Base-by-base conservation (phyloP, 2,888 invertebrate genomes). In the Troglohyphantes excavatus region DNA sequence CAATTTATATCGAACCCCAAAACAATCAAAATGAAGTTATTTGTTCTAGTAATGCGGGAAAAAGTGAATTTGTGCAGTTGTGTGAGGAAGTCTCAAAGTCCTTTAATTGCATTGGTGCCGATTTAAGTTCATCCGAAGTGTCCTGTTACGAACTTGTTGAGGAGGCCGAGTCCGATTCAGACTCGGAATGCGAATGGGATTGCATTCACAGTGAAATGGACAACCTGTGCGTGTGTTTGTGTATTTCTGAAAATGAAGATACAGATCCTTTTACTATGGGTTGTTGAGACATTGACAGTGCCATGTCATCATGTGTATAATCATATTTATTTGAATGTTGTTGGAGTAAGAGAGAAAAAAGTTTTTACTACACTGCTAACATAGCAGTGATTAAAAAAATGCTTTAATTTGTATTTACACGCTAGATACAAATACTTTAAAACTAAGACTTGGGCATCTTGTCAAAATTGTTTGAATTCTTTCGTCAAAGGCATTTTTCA, bases 121-220 rank as follows among this genome's bases (percentile, higher is more conserved):
- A 72, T 26, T 2, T 23, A 2, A 46, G 11, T 23, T 23, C 70
- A 13, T 19, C 43, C 21, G 7, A 2, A 26, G 23, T 39, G 2
- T 27, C 72, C 23, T n/a, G 26, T 7, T 72, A 46, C 27, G 23
- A 23, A n/a, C 26, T 72, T 9, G 21, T 72, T 5, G 75, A 76
- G 26, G 75, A 76, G 27, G 75, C 75, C 29, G 75, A 76, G 6
- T 61, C 1, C 7, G 23, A 23, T 21, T 13, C 26, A n/a, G 9
- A 19, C 17, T 61, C 73, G 7, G 75, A 61, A 6, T 27, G 59
- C 21, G 75, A 76, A 17, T 73, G 72, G 72, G 21, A 72, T 13
- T 11, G 9, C 13, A 19, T 72, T 21, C 29, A 43, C 9, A 53
- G 53, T 27, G 26, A 53, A 13, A 26, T 73, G 2, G 26, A 73